phyloP scores from a whole-genome alignment of 2,888 invertebrate genomes.

The Andricus curvator region DNA sequence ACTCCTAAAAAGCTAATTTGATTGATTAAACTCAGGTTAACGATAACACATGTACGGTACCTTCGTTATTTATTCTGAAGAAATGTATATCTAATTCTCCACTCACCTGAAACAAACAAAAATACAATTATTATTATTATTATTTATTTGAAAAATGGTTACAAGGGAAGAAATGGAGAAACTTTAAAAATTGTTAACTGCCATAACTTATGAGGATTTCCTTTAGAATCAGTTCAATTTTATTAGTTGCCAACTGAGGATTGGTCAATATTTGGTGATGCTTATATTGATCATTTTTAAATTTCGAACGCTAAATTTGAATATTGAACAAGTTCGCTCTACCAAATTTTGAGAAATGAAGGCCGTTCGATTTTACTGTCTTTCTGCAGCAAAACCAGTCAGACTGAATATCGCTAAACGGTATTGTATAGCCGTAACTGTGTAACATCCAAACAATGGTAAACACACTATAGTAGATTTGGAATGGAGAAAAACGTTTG shows the following conservation, averaged over 20 bases:
- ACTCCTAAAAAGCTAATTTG: background rate
- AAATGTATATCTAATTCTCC: background rate
- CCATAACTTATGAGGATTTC: too few species aligned
- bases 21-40: background rate
- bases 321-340: too few species aligned
- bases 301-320: too few species aligned
- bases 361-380: background rate
- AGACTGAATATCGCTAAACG: background rate
- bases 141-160: background rate
- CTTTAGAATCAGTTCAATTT: too few species aligned
- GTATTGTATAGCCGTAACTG: background rate
- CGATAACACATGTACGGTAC: background rate
- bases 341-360: background rate
- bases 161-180: background rate
- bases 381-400: background rate
- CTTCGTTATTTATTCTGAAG: background rate
- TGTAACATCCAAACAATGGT: background rate
- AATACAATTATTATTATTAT: background rate
- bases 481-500: background rate
- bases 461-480: background rate
- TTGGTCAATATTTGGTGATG: too few species aligned
- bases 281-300: too few species aligned
- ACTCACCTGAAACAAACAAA: background rate
- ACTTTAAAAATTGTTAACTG: too few species aligned
- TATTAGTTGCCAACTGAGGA: too few species aligned